These are phyloP conservation scores for Himalopsyche anomala DNA, from an alignment of 2,888 invertebrate genomes.

Conservation along the genomic window DNA sequence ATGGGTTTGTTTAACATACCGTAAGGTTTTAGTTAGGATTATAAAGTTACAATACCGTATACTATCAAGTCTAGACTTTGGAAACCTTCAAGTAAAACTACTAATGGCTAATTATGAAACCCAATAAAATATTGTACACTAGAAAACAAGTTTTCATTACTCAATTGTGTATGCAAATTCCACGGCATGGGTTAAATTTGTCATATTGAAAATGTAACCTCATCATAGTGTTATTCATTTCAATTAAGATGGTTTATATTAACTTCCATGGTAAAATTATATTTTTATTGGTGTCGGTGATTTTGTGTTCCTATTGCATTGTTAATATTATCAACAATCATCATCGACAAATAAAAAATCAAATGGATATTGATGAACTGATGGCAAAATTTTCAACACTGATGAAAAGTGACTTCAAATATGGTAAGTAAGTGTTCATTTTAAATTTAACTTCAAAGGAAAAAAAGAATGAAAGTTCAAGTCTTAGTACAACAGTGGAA, in stretches of 20 bases:
- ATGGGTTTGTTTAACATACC: no score
- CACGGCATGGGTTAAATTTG: not conserved
- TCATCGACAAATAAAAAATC: not conserved
- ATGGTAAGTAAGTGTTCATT: constrained; percentile 1
- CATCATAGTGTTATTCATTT: not conserved
- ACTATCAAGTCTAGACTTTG: no score
- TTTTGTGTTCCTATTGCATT: constrained; percentile 10
- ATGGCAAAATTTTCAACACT: not conserved
- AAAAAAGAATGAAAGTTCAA: no score
- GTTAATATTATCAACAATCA: not conserved
- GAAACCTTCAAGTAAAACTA: no score
- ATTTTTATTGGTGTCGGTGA: constrained; percentile 1
- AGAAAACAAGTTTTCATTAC: no score
- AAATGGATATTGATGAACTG: not conserved
- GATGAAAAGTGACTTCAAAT: not conserved
- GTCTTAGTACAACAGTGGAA: no score
- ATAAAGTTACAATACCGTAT: no score
- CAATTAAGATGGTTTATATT: not conserved
- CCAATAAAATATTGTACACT: no score
- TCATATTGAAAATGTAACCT: not conserved
- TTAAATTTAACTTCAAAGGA: no score
- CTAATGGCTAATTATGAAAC: no score
- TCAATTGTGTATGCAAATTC: no score
- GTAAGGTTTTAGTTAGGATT: no score
- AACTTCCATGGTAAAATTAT: not conserved